These are phyloP conservation scores for Heteronetta atricapilla DNA, from an alignment of 2,113 vertebrate species.

Conservation along the genomic window DNA sequence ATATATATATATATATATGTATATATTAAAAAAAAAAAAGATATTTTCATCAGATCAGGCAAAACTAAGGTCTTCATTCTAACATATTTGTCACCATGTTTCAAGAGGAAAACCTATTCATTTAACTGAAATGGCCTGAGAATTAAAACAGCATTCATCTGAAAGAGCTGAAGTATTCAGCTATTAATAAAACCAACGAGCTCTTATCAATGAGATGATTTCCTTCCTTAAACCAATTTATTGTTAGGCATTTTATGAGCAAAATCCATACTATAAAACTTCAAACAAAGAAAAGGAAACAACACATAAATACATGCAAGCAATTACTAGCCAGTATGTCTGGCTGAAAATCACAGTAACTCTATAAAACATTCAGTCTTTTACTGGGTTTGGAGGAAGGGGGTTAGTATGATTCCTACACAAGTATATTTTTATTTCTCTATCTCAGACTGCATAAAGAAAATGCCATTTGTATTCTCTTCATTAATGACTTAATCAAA, in stretches of 20 bases:
- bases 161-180: not conserved
- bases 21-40: not conserved
- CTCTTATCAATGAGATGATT: constrained; percentile 12
- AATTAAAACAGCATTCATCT: not conserved
- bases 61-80: not conserved
- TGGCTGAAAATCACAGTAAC: not conserved
- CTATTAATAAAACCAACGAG: constrained; percentile 33
- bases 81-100: not conserved
- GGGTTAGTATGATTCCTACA: not conserved
- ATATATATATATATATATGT: not conserved
- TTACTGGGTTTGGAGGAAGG: not conserved
- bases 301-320: not conserved
- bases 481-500: not conserved
- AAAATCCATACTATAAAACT: not conserved
- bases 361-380: not conserved
- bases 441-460: not conserved
- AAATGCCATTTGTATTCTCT: not conserved
- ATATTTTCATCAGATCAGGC: not conserved
- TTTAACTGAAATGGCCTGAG: not conserved
- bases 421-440: not conserved
- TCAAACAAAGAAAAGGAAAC: not conserved
- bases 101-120: constrained; percentile 4
- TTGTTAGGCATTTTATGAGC: not conserved
- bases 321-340: not conserved
- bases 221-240: not conserved